Percentiles rank a stretch among this genome's conserved stretches.
These are phyloP conservation scores for Latheticus oryzae DNA, from an alignment of 2,888 invertebrate genomes.

Conservation along the genomic window DNA sequence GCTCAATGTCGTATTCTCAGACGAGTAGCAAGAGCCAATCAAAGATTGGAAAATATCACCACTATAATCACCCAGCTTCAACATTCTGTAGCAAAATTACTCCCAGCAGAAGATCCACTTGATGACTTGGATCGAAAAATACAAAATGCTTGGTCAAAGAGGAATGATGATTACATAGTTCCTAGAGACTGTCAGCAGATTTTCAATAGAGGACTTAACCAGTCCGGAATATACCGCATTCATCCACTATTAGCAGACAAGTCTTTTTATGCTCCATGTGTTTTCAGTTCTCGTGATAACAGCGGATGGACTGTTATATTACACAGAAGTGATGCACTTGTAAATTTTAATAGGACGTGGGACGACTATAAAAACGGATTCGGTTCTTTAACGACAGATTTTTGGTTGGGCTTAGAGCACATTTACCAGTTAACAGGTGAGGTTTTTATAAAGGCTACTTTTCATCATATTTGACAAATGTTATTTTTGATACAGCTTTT, in stretches of 20 bases:
- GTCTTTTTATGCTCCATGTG: conserved; percentile 75
- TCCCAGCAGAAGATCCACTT: too few species aligned
- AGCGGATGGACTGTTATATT: conserved; percentile 80
- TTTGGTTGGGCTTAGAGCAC: conserved; percentile 79
- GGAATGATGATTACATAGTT: too few species aligned
- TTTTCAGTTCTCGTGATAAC: conserved; percentile 70
- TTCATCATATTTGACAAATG: conserved; percentile 3
- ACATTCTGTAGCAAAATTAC: too few species aligned
- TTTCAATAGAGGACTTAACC: conserved; percentile 52
- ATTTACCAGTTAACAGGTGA: conserved; percentile 69
- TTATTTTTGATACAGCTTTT: conserved; percentile 46
- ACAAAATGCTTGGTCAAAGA: too few species aligned
- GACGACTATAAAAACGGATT: conserved; percentile 77
- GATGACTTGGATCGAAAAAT: too few species aligned
- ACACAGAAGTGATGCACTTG: conserved; percentile 73
- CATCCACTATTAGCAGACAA: conserved; percentile 69
- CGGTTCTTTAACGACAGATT: conserved; percentile 77
- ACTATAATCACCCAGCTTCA: too few species aligned
- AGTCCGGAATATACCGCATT: conserved; percentile 73
- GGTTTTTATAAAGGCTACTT: too few species aligned
- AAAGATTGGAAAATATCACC: too few species aligned
- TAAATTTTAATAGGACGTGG: conserved; percentile 67
- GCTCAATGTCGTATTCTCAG: too few species aligned
- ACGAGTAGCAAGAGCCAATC: too few species aligned
- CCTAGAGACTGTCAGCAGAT: background rate